Percentiles rank a stretch among this genome's conserved stretches.
Evolutionary conservation across 2,888 invertebrate genomes (phyloP).

Genomic region (Thysanoteuthis rhombus): DNA sequence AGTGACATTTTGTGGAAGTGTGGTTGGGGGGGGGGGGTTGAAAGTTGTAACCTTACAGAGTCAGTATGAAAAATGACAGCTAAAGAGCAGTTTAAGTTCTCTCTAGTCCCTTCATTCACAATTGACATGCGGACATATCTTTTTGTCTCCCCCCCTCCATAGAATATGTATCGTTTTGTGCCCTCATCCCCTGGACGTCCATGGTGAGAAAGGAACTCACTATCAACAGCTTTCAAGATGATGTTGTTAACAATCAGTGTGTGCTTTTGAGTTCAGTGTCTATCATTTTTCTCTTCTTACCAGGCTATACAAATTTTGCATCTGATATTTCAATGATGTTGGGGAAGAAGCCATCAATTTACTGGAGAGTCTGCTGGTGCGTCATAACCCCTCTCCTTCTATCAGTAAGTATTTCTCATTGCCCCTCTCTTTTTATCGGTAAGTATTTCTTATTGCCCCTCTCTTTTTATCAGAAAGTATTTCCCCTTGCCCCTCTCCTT

Average conservation of each 20-base stretch:
- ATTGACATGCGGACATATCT: no score
- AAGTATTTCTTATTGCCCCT: constrained; percentile 42
- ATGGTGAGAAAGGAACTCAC: background rate
- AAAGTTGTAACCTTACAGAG: no score
- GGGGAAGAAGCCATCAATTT: constrained; percentile 42
- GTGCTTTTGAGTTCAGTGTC: background rate
- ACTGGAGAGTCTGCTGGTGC: constrained; percentile 45
- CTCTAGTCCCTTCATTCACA: no score
- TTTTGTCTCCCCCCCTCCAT: no score
- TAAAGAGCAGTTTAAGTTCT: no score
- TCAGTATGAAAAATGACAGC: no score
- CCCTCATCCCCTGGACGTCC: background rate
- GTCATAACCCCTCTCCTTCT: constrained; percentile 45
- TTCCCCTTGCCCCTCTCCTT: constrained; percentile 43
- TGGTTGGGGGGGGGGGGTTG: no score
- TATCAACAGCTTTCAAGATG: background rate
- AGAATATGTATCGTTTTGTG: no score
- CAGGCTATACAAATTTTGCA: constrained; percentile 44
- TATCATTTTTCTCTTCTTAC: background rate
- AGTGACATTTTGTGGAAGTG: no score
- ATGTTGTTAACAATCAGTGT: background rate
- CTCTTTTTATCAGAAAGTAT: constrained; percentile 40
- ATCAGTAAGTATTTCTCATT: constrained; percentile 41
- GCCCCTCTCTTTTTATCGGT: constrained; percentile 45
- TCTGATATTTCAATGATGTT: constrained; percentile 49